Conservation (phyloP, 2,888 invertebrate genomes). For the Lacanobia oleracea region DNA sequence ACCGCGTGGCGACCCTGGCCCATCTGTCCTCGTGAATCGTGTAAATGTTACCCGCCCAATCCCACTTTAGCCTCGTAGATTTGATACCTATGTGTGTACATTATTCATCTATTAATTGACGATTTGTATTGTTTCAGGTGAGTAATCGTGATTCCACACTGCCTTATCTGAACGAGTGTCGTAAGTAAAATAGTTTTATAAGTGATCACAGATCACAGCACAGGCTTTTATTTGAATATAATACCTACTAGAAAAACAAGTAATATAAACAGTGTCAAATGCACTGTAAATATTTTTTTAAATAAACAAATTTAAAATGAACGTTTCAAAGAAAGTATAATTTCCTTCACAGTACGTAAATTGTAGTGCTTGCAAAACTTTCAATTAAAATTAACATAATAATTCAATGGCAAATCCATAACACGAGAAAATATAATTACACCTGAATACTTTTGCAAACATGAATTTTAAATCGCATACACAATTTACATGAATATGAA, state of each 20-base stretch:
- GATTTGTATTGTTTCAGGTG: constrained; percentile 62
- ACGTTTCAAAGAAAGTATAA: neutral
- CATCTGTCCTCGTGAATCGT: too few species aligned
- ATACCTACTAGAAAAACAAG: neutral
- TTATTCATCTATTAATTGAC: constrained; percentile 3
- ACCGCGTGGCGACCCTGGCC: too few species aligned
- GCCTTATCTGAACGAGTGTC: neutral
- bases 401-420: neutral
- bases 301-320: constrained; percentile 26
- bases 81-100: neutral
- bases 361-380: constrained; percentile 10
- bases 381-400: constrained; percentile 42
- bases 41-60: too few species aligned
- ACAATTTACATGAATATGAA: neutral
- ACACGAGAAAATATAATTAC: constrained; percentile 36
- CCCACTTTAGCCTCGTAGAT: too few species aligned
- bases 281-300: neutral
- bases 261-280: constrained; percentile 1
- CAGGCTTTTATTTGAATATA: neutral
- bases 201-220: neutral
- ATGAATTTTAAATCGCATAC: neutral
- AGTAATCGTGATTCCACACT: constrained; percentile 32
- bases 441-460: constrained; percentile 1
- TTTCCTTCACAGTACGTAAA: constrained; percentile 5
- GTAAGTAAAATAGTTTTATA: constrained; percentile 44